Base-by-base conservation (phyloP, 2,888 invertebrate genomes). In the Thymelicus lineola region DNA sequence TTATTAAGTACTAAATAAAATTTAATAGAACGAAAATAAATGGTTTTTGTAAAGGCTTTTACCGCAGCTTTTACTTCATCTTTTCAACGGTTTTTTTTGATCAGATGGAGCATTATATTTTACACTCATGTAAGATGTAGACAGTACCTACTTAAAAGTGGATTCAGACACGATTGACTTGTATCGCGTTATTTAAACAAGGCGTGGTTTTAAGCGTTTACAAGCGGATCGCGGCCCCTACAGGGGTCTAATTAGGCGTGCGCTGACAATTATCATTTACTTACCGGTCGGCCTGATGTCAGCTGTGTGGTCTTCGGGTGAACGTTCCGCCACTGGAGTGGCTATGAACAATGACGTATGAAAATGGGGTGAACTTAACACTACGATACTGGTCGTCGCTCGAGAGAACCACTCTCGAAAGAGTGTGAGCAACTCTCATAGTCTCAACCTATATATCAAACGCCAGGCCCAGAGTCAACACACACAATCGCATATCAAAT, bases 261-360 rank as follows among this genome's bases (percentile, higher is more conserved):
- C 50, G 36, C 57, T 64, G 72, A 38, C 71, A 74, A 75, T 76
- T 76, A 75, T 65, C 73, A 60, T 69, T 72, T 71, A 88, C 91
- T 92, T 78, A 92, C 92, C 90, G 82, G 80, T 77, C 79, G 86
- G 79, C 77, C 77, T 80, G 82, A 81, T 84, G 83, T 86, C 82
- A 83, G 77, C 82, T 81, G 74, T 57, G 69, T 70, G 71, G 72
- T 20, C 28, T 69, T 9, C 35, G 57, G 71, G 72, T 79, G 86
- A 78, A 73, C 82, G 91, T 92, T 91, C 93, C 73, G 88, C 91
- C 92, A 93, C 92, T 82, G 78, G 76, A 66, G 87, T 92, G 92
- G 86, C 91, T 93, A 92, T 93, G 93, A 93, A 93, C 92, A 74
- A 80, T 74, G 73, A 71, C 79, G 70, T 78, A 77, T 82, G 82